Evolutionary conservation across 2,797 vertebrate species (phyloP).

Genomic region (Myotis daubentonii): DNA sequence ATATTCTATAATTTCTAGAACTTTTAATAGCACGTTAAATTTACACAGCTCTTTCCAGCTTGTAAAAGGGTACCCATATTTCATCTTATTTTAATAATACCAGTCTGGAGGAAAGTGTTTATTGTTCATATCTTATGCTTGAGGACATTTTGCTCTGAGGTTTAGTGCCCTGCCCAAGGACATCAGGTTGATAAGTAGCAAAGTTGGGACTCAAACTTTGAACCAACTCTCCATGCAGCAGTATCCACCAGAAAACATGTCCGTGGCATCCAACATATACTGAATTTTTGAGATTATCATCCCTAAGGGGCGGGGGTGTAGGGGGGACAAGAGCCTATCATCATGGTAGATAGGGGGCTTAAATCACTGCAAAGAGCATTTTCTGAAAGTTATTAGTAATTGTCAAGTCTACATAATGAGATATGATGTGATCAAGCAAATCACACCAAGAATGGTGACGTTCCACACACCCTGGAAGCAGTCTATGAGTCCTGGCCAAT

Average conservation of each 20-base stretch:
- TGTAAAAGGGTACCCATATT: background rate
- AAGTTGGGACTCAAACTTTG: background rate
- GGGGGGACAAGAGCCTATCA: background rate
- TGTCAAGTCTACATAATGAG: background rate
- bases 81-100: conserved; percentile 1
- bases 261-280: background rate
- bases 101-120: background rate
- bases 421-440: background rate
- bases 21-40: background rate
- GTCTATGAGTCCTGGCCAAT: background rate
- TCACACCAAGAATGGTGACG: background rate
- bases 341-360: background rate
- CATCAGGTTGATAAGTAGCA: background rate
- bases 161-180: background rate
- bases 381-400: background rate
- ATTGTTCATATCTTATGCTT: background rate
- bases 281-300: background rate
- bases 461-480: background rate
- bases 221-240: background rate
- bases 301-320: background rate
- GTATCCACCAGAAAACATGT: background rate
- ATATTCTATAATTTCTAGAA: background rate
- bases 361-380: background rate
- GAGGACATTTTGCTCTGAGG: background rate
- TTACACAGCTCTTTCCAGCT: background rate